Evolutionary conservation across 1,140 invertebrate genomes (phyloP).

Genomic region (Metaphire vulgaris): DNA sequence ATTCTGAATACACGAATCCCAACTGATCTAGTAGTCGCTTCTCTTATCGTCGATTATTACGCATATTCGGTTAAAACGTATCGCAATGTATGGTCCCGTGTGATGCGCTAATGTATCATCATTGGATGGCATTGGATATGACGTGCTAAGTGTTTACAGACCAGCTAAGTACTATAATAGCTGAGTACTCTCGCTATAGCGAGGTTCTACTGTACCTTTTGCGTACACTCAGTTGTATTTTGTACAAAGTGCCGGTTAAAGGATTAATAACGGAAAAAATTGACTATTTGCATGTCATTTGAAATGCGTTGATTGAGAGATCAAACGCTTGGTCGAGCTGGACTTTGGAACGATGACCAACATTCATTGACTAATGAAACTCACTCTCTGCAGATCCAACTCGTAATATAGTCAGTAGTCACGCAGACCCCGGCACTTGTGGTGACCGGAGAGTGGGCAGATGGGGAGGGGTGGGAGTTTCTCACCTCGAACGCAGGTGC

Average conservation of each 20-base stretch:
- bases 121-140: too few species aligned
- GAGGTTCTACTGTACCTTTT: too few species aligned
- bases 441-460: not conserved
- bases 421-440: not conserved
- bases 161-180: too few species aligned
- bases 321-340: not conserved
- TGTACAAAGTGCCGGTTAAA: too few species aligned
- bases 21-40: too few species aligned
- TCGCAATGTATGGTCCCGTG: not conserved
- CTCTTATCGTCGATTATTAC: too few species aligned
- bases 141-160: too few species aligned
- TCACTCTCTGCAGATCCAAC: not conserved
- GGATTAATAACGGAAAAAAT: too few species aligned
- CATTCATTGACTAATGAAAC: not conserved
- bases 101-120: too few species aligned
- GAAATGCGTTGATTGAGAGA: not conserved
- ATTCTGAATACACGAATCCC: not conserved
- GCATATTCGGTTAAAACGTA: not conserved
- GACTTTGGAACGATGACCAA: not conserved
- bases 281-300: not conserved
- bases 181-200: too few species aligned
- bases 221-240: too few species aligned
- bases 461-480: not conserved
- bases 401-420: not conserved
- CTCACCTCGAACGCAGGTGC: conserved; percentile 81